Evolutionary conservation across 2,113 vertebrate species (phyloP).

Genomic region (Bubo blakistoni): DNA sequence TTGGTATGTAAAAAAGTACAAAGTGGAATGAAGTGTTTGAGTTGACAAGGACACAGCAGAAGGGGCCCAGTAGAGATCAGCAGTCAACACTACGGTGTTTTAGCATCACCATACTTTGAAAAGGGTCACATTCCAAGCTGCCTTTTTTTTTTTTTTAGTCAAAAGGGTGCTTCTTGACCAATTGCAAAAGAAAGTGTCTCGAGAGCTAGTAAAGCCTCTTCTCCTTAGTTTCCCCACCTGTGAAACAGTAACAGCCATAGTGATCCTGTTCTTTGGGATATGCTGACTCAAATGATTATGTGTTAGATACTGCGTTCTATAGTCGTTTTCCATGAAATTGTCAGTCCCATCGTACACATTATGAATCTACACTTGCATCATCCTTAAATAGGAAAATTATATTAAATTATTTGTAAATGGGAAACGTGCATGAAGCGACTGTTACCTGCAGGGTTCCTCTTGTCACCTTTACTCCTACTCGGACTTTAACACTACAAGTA

Average conservation of each 20-base stretch:
- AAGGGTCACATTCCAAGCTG: not conserved
- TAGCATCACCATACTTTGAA: not conserved
- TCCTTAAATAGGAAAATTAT: not conserved
- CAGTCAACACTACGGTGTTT: accelerated
- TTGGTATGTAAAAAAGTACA: not conserved
- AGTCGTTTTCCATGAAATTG: not conserved
- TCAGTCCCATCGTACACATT: too few relatives aligned
- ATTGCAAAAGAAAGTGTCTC: not conserved
- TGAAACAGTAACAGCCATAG: not conserved
- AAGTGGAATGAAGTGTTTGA: not conserved
- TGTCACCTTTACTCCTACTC: not conserved
- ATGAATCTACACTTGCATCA: not conserved
- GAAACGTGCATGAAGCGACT: not conserved
- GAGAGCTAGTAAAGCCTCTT: not conserved
- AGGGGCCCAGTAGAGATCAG: not conserved
- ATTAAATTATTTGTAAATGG: not conserved
- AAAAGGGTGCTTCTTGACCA: not conserved
- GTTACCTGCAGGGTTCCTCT: not conserved
- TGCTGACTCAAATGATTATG: not conserved
- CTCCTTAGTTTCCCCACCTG: not conserved
- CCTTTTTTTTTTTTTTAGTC: too few relatives aligned
- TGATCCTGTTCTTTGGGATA: not conserved
- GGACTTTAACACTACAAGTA: not conserved
- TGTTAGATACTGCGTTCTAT: not conserved
- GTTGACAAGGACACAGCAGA: not conserved